phyloP scores from a whole-genome alignment of 35 echinoderm and acorn worm species.

The Ophioderma brevispina region DNA sequence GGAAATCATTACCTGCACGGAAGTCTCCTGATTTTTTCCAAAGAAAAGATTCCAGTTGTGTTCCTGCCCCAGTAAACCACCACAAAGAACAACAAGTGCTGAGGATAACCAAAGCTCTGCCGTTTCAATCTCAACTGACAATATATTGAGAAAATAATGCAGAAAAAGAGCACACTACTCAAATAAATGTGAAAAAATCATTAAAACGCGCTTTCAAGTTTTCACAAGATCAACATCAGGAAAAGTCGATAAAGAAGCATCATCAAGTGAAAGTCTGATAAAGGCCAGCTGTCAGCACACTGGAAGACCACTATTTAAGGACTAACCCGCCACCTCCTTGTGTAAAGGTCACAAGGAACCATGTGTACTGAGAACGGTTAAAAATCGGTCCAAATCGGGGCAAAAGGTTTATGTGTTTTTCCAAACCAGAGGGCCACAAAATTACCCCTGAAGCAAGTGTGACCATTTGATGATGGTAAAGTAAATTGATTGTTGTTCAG shows the following conservation, averaged over 20 bases:
- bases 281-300: slow-evolving; percentile 46
- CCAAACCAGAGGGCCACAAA: slow-evolving; percentile 80
- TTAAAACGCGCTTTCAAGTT: no score
- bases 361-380: slow-evolving; percentile 85
- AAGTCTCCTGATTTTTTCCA: slow-evolving; percentile 42
- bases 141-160: no score
- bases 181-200: no score
- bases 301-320: slow-evolving; percentile 87
- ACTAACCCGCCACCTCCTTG: slow-evolving; percentile 63
- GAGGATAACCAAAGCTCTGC: no score
- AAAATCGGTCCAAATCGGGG: slow-evolving; percentile 89
- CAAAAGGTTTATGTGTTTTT: slow-evolving; percentile 82
- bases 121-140: no score
- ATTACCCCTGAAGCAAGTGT: slow-evolving; percentile 87
- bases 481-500: no score
- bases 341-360: slow-evolving; percentile 94
- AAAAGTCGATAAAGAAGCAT: background rate
- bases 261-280: background rate
- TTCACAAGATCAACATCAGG: background rate
- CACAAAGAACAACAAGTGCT: no score
- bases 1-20: background rate
- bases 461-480: slow-evolving; percentile 71
- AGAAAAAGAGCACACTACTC: no score
- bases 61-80: background rate
- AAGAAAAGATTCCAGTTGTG: slow-evolving; percentile 16